Percentiles rank a stretch among this genome's conserved stretches.
Evolutionary conservation across 2,797 vertebrate genomes (phyloP).

Genomic region (Jordanella pulchra): DNA sequence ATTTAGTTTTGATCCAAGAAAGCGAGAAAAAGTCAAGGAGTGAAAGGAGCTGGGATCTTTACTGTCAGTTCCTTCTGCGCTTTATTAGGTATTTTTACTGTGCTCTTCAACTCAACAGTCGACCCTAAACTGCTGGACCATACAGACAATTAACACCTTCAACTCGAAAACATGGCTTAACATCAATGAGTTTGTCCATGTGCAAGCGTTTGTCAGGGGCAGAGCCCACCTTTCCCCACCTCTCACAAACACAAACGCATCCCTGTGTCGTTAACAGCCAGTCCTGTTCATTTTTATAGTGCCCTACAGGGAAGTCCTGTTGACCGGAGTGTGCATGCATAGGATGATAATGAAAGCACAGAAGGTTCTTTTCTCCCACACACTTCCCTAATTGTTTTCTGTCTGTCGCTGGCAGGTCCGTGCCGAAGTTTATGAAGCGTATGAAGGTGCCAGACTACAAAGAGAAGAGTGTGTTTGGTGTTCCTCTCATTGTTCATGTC

Average conservation of each 20-base stretch:
- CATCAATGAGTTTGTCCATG: not conserved
- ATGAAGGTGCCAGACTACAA: conserved; percentile 97
- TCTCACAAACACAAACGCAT: conserved; percentile 34
- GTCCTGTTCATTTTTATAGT: conserved; percentile 49
- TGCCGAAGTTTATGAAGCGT: conserved; percentile 99
- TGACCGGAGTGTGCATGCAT: conserved; percentile 38
- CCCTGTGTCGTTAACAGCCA: conserved; percentile 40
- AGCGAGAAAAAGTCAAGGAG: not conserved
- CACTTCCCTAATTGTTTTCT: conserved; percentile 53
- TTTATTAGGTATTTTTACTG: conserved; percentile 9
- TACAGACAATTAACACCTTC: conserved; percentile 8
- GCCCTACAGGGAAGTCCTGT: conserved; percentile 48
- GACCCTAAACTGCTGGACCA: conserved; percentile 10
- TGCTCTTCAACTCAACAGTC: not conserved
- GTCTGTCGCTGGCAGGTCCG: conserved; percentile 84
- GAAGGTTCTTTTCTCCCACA: conserved; percentile 32
- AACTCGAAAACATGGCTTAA: not conserved
- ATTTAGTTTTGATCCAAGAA: not conserved
- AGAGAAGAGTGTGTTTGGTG: conserved; percentile 95
- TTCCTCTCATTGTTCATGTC: conserved; percentile 94
- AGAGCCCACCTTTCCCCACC: not conserved
- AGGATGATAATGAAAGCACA: conserved; percentile 44
- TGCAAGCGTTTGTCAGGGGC: conserved; percentile 7
- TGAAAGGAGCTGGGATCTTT: too few relatives aligned
- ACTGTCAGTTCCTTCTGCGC: not conserved